phyloP scores from a whole-genome alignment of 2,113 vertebrate species.

The Crypturellus undulatus region DNA sequence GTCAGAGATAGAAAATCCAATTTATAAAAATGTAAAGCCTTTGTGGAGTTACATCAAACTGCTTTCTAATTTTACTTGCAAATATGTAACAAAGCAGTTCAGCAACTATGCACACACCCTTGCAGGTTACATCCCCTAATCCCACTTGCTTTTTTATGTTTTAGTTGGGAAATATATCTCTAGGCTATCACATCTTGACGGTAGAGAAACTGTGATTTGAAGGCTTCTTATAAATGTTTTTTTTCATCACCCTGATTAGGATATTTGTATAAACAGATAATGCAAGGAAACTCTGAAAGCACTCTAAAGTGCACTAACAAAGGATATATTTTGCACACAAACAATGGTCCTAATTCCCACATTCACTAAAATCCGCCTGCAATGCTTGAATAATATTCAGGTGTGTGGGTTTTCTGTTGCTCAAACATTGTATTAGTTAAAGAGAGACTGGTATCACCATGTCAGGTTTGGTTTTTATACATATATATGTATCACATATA shows the following conservation, averaged over 20 bases:
- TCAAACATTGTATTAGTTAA: background rate
- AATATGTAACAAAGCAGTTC: background rate
- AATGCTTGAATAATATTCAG: background rate
- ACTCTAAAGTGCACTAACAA: background rate
- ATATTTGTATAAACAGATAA: background rate
- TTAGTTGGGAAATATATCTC: background rate
- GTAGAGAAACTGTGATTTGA: background rate
- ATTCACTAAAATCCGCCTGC: background rate
- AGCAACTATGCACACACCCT: background rate
- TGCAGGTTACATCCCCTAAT: background rate
- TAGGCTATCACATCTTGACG: background rate
- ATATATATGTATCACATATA: background rate
- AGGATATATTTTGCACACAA: background rate
- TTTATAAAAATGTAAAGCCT: background rate
- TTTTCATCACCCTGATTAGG: background rate
- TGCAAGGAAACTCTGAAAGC: background rate
- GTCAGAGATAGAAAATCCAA: conserved; percentile 21
- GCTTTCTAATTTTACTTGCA: conserved; percentile 39
- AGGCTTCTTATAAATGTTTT: background rate
- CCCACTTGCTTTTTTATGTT: background rate
- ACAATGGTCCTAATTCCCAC: background rate
- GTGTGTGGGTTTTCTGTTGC: background rate
- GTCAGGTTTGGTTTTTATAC: background rate
- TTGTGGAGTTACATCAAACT: background rate
- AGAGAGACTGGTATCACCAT: background rate